Percentiles rank a stretch among this genome's conserved stretches.
Conservation (phyloP, 2,797 vertebrate genomes). For the Anguilla anguilla region DNA sequence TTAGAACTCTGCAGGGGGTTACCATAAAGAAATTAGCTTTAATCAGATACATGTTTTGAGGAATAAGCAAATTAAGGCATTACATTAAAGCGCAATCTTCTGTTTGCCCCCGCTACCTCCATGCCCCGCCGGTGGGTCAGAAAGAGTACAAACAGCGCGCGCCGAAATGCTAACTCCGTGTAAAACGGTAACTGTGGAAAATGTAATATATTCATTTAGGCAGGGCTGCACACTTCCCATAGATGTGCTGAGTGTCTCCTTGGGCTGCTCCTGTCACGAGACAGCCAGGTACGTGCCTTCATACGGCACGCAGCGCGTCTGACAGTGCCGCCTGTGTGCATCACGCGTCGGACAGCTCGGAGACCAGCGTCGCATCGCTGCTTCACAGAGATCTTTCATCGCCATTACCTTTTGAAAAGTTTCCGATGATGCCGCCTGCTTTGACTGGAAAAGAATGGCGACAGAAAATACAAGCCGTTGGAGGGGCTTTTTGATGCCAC, state of each 20-base stretch:
- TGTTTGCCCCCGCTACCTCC: neutral
- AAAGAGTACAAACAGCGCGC: neutral
- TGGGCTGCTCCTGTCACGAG: neutral
- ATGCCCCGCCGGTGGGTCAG: neutral
- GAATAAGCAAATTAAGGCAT: slow-evolving; percentile 8
- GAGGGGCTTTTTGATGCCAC: neutral
- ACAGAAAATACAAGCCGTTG: neutral
- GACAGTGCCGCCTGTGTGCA: slow-evolving; percentile 7
- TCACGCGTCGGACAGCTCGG: neutral
- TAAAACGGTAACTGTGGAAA: neutral
- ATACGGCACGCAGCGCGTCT: neutral
- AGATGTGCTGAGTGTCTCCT: slow-evolving; percentile 1
- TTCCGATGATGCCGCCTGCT: neutral
- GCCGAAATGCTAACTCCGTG: neutral
- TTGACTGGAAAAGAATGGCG: neutral
- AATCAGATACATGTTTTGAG: slow-evolving; percentile 22
- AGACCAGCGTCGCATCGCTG: neutral
- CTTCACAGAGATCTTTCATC: slow-evolving; percentile 10
- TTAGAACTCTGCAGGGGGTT: slow-evolving; percentile 3
- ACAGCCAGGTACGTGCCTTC: neutral
- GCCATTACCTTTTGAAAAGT: neutral
- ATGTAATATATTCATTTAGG: neutral
- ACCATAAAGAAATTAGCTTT: slow-evolving; percentile 22
- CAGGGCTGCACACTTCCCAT: neutral
- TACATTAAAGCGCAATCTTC: slow-evolving; percentile 1